Conservation (phyloP, 2,888 invertebrate species). For the Cosmopolites sordidus region DNA sequence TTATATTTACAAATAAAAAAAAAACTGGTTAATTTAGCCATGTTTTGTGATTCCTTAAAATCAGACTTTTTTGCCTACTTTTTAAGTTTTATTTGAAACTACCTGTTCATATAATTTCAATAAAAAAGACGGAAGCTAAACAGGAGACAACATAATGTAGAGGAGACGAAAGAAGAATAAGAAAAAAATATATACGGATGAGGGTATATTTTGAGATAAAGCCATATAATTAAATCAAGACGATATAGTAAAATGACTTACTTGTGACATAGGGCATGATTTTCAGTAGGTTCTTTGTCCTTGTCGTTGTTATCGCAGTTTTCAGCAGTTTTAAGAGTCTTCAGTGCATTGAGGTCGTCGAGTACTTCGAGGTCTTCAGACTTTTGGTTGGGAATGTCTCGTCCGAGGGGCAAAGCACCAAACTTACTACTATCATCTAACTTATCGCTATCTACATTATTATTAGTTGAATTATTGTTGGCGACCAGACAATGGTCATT, state of each 20-base stretch:
- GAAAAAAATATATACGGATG: too few species aligned
- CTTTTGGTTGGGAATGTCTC: conserved; percentile 52
- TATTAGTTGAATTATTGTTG: conserved; percentile 52
- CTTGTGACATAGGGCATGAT: conserved; percentile 49
- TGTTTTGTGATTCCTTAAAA: too few species aligned
- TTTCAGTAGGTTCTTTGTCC: conserved; percentile 36
- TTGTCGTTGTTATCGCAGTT: conserved; percentile 38
- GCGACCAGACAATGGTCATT: conserved; percentile 52
- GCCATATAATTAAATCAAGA: too few species aligned
- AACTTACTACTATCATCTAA: conserved; percentile 47
- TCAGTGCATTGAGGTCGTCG: conserved; percentile 39
- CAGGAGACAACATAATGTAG: too few species aligned
- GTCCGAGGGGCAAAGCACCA: conserved; percentile 52
- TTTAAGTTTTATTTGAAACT: too few species aligned
- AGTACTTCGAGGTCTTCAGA: conserved; percentile 49
- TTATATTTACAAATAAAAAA: too few species aligned
- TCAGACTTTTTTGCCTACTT: too few species aligned
- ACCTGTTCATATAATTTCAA: too few species aligned
- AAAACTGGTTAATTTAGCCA: too few species aligned
- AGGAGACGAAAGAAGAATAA: too few species aligned
- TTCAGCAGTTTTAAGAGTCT: conserved; percentile 24
- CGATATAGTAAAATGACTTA: conserved; percentile 16
- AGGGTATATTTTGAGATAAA: too few species aligned
- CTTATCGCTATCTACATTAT: conserved; percentile 42
- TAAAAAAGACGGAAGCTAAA: too few species aligned